Conservation (phyloP, 92 coral and sea anemone genomes). For the Bergia puertoricense region DNA sequence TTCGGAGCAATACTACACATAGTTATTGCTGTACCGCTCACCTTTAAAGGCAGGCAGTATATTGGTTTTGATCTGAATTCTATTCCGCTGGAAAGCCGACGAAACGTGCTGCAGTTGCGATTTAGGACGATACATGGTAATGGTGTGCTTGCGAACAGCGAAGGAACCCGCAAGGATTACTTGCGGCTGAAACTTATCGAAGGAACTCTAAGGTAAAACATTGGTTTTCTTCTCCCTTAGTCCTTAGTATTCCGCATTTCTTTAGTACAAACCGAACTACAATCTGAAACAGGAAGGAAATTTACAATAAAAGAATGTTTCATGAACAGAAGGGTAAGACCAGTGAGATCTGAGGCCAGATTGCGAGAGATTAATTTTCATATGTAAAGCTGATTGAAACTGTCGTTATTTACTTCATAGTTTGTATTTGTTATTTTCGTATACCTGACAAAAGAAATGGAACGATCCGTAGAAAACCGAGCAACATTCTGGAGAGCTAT, state of each 20-base stretch:
- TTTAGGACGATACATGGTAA: background rate
- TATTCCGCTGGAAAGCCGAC: background rate
- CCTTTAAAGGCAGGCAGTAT: slow-evolving; percentile 3
- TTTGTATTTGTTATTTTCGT: background rate
- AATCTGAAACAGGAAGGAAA: background rate
- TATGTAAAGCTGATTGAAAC: background rate
- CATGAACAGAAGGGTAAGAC: no score
- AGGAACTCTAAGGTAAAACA: slow-evolving; percentile 22
- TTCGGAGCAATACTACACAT: background rate
- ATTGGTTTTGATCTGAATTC: slow-evolving; percentile 14
- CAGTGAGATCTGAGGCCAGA: background rate
- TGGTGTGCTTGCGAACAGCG: slow-evolving; percentile 16
- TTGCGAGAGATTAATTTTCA: background rate
- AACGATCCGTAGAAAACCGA: no score
- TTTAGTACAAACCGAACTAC: background rate
- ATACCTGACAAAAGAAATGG: background rate
- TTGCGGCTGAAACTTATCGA: slow-evolving; percentile 29
- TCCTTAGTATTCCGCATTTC: background rate
- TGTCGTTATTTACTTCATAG: background rate
- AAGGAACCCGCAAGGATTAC: background rate
- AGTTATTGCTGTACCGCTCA: background rate
- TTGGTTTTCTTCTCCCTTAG: background rate
- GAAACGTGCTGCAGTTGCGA: background rate
- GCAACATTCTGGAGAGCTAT: background rate
- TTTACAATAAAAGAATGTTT: no score